Conservation (phyloP, 2,113 vertebrate genomes). For the Oryzias woworae region DNA sequence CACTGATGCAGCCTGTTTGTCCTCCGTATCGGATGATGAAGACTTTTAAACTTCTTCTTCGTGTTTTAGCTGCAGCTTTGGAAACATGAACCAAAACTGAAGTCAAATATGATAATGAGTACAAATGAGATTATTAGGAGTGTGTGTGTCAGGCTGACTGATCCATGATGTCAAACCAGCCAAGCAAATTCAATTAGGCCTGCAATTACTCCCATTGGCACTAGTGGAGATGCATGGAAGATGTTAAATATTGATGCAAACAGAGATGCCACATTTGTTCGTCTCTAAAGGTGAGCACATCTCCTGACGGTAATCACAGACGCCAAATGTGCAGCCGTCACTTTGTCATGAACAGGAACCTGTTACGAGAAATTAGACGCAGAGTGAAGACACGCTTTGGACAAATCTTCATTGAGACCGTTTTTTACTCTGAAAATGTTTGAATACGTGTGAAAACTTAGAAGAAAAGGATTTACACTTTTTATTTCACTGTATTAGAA, state of each 20-base stretch:
- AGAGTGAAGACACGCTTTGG: no score
- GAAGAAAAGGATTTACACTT: no score
- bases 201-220: constrained; percentile 74
- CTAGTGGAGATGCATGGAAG: constrained; percentile 76
- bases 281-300: constrained; percentile 76
- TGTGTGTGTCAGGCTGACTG: constrained; percentile 75
- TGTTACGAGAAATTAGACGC: no score
- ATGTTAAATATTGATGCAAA: constrained; percentile 81
- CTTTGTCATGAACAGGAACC: constrained; percentile 34
- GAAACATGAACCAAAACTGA: constrained; percentile 60
- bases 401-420: no score
- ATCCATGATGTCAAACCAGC: constrained; percentile 77
- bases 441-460: no score
- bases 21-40: not conserved
- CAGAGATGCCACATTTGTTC: constrained; percentile 77
- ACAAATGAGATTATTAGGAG: constrained; percentile 80
- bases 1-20: constrained; percentile 24
- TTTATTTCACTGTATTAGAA: no score
- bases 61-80: constrained; percentile 39
- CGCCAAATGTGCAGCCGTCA: constrained; percentile 53
- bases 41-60: not conserved
- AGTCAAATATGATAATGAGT: constrained; percentile 79
- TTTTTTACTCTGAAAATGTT: no score
- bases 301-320: constrained; percentile 69
- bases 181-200: constrained; percentile 83